Base-by-base conservation (phyloP, 2,113 vertebrate genomes). In the Pseudolaguvia tuberculata region DNA sequence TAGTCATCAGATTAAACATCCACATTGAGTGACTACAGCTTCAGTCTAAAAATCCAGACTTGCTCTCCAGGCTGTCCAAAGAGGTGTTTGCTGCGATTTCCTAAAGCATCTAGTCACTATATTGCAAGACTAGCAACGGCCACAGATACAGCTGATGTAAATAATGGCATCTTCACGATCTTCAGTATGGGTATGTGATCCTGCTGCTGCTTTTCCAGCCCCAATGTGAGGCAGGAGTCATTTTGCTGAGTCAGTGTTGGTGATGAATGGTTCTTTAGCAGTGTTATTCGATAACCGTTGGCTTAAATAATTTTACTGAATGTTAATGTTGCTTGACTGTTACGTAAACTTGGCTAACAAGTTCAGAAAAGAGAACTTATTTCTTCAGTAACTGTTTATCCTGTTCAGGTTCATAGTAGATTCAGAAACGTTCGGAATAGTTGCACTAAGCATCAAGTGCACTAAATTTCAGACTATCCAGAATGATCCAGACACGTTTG, bases 171-270 rank as follows among this genome's bases (percentile, higher is more conserved):
- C 12, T 17, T 52, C 66, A n/a, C 57, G 15, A 20, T 23, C 57
- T 73, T 66, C 77, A 69, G 56, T 51, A 55, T 74, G 77, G 71
- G 65, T 74, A 74, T 52, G 77, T 79, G 62, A 1, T 67, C 29
- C 63, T 50, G 63, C 45, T 67, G 45, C 45, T 50, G 50, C 15
- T 50, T 0, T 9, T 25, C 27, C 45, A 50, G 21, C 62, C 62
- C 23, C n/a, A 65, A 21, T 17, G n/a, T 23, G 62, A 14, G 25
- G 21, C 15, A 42, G 39, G 39, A 9, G 23, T 20, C 4, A 52
- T 62, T 47, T 39, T 52, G 61, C 72, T 18, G 58, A 73, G 58
- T 53, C 72, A 42, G 72, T 52, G 47, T 53, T 73, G 39, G 27
- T n/a, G 13, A 17, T 23, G 18, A 23, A 18, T 59, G 13, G 10